Base-by-base conservation (phyloP, 2,797 vertebrate species). In the Epinephelus malabaricus region DNA sequence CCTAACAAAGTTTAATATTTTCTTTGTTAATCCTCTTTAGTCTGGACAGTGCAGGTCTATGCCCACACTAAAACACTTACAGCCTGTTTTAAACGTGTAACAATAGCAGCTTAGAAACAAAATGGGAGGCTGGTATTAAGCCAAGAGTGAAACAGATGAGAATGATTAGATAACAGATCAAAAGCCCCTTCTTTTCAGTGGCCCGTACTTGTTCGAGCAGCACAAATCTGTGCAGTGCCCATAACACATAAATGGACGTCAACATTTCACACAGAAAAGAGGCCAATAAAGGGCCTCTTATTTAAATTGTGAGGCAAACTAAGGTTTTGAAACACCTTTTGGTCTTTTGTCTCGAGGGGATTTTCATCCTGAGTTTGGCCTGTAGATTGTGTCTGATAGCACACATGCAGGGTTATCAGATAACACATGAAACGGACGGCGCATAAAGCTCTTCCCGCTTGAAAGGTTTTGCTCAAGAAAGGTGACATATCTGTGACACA, bases 131-230 rank as follows among this genome's bases (percentile, higher is more conserved):
- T 78, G 75, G 30, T 78, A 38, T 82, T 47, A 79, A 78, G 61
- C 71, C 43, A 65, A 79, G 77, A 69, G 59, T 82, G 27, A 72
- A 84, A 81, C 84, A 83, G 86, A 91, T 91, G 89, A 85, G 40
- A 85, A 72, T 80, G 83, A 92, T 89, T 81, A 86, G 88, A 93
- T 87, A 83, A 85, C 69, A 71, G 83, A 90, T 92, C 79, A 91
- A 91, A 86, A 68, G 17, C n/a, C 50, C 54, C 34, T 34, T 74
- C 73, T 74, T 30, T 70, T 27, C 15, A 64, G 50, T 13, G 45
- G 49, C 45, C 54, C 8, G 8, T 83, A 79, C 83, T 86, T 76
- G 78, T 78, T 84, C 73, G 56, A 79, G 79, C 50, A n/a, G 50
- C 46, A 61, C 62, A 72, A 63, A 74, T 67, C 59, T 60, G 75